A percentile compares a stretch with the other conserved stretches of the same genome.
Conservation (phyloP, 2,113 vertebrate genomes). For the Brachirus orientalis region DNA sequence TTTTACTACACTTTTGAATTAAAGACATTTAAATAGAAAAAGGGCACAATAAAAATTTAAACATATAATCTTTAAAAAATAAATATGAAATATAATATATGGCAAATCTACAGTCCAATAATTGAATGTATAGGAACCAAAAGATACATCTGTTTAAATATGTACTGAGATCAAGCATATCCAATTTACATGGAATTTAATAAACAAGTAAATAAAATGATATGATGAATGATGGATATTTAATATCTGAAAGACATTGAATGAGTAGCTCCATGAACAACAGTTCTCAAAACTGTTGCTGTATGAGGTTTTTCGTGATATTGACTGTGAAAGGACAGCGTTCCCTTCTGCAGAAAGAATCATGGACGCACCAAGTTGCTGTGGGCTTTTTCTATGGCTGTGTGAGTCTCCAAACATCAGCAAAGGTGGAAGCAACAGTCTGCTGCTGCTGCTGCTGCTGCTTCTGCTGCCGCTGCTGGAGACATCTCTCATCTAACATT, state of each 20-base stretch:
- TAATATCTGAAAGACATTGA: background rate
- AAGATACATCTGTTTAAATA: too few relatives aligned
- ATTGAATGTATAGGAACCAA: too few relatives aligned
- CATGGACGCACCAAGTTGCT: slow-evolving; percentile 4
- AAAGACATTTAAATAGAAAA: too few relatives aligned
- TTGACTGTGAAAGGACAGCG: background rate
- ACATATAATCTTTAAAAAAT: too few relatives aligned
- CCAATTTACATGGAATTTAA: too few relatives aligned
- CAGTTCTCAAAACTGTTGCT: background rate
- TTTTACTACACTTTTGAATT: too few relatives aligned
- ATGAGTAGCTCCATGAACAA: background rate
- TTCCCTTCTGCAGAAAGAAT: background rate
- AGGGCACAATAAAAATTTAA: too few relatives aligned
- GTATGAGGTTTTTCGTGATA: background rate
- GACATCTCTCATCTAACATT: slow-evolving; percentile 10
- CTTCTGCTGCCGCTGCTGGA: slow-evolving; percentile 4
- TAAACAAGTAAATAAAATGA: too few relatives aligned
- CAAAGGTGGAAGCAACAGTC: slow-evolving; percentile 10
- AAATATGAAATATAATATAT: too few relatives aligned
- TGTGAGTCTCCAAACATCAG: slow-evolving; percentile 17
- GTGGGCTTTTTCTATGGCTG: slow-evolving; percentile 20
- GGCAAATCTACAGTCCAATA: too few relatives aligned
- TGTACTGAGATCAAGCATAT: too few relatives aligned
- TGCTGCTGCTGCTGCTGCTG: slow-evolving; percentile 16
- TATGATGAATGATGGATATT: too few relatives aligned